Base-by-base conservation (phyloP, 2,113 vertebrate species). In the Dromas ardeola region DNA sequence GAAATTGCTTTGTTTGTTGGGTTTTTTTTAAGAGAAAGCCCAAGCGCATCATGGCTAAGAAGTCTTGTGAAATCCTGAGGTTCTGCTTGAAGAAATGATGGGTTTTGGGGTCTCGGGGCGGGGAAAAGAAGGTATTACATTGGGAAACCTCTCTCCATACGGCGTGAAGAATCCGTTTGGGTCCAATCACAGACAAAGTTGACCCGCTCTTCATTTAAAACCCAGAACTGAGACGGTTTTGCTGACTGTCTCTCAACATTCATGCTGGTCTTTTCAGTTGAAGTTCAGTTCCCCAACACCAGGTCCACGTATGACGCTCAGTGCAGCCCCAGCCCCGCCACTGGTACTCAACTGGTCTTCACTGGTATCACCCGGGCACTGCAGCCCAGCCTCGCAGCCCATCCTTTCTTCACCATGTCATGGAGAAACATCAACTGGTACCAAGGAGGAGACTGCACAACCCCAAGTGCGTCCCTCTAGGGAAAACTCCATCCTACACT, bases 211-310 rank as follows among this genome's bases (percentile, higher is more conserved):
- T 43, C 40, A 10, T 27, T 32, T 42, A 21, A 32, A 36, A 25
- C 17, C 29, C 5, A 1, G n/a, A 55, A 38, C 0, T 1, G 17
- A 32, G 56, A 36, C 16, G 49, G 2, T 42, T 40, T 55, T 56
- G 80, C 42, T 13, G 40, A 43, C 32, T 2, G 9, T 4, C 40
- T 30, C 72, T 42, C 66, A 26, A 18, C 8, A 2, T 9, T n/a
- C n/a, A 5, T 2, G 30, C 2, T 0, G 20, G 63, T 19, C 22
- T 36, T 13, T 7, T 3, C 16, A 42, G 42, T 42, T 22, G 13
- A 62, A 63, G 42, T 16, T n/a, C 49, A 11, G 42, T 10, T n/a
- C n/a, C 40, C 59, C 26, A 4, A 3, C n/a, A 8, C 15, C 2
- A 22, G 10, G 45, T 23, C 45, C 30, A 9, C 6, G 2, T 7